Conservation (phyloP, 1,140 invertebrate genomes). For the Pygmarrhopalites habei region DNA sequence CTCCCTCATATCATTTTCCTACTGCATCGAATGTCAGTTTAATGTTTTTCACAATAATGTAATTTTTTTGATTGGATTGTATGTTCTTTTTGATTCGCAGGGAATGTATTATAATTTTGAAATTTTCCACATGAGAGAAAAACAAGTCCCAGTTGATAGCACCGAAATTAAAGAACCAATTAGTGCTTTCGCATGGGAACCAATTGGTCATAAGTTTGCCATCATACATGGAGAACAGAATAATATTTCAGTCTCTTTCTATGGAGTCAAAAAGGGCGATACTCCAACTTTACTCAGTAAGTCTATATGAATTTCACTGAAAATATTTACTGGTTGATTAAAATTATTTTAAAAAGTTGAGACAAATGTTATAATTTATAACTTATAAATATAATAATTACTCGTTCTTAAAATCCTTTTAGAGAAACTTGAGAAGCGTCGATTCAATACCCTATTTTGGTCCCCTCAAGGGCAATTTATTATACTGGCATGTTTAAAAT, state of each 20-base stretch:
- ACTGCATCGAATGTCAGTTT: background rate
- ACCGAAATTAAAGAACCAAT: conserved; percentile 90
- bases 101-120: conserved; percentile 99
- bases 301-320: no score
- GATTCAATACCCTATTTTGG: conserved; percentile 94
- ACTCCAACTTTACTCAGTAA: conserved; percentile 74
- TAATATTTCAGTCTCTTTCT: conserved; percentile 85
- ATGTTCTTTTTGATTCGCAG: conserved; percentile 46
- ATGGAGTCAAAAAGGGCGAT: conserved; percentile 79
- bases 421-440: conserved; percentile 82
- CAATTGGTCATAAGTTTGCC: conserved; percentile 88
- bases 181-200: conserved; percentile 97
- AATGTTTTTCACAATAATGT: conserved; percentile 14
- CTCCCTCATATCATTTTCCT: background rate
- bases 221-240: conserved; percentile 90
- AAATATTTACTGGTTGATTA: no score
- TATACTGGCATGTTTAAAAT: conserved; percentile 75
- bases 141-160: conserved; percentile 95
- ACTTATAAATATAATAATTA: background rate
- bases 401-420: conserved; percentile 21
- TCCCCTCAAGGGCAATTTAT: conserved; percentile 92
- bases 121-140: conserved; percentile 96
- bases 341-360: no score
- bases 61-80: background rate
- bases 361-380: conserved; percentile 8